Evolutionary conservation across 2,113 vertebrate species (phyloP), one percentile per base, ranked within the genome.

Genomic region (Nycticebus coucang): DNA sequence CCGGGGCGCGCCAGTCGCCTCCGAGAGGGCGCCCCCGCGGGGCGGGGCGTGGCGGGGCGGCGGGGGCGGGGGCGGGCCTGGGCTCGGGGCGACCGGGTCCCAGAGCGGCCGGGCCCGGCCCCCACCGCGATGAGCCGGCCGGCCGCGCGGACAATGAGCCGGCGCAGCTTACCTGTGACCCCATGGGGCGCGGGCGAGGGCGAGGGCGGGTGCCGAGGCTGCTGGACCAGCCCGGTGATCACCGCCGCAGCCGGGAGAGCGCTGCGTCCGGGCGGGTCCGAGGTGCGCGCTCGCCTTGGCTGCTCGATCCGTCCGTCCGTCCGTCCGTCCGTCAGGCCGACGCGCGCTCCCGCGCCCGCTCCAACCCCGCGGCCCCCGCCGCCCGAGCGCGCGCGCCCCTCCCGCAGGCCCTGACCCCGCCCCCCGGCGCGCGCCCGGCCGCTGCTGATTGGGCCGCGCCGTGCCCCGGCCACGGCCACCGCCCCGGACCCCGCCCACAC

Each of bases 81-180:
- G 72, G 85, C 62, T 26, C 10, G 17, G 45, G 45, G 64, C 50
- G 2, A 69, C 64, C 12, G 55, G 21, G 55, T 18, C 64, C 75
- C 33, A 19, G 64, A 28, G 55, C 71, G 45, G 68, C 64, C 33
- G 10, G 41, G 80, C 62, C 33, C 33, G 33, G 87, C 62, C 37
- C 95, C 91, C 53, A 59, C 90, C 28, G 81, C 60, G 93, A 84
- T 68, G 87, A 68, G 93, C 95, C 71, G 24, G 75, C 88, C n/a
- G 57, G 96, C 93, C 90, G 90, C 74, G 95, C 96, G 96, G 97
- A 97, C 96, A 97, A 97, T 97, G 95, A 97, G 97, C 89, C 93
- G 85, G 91, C 96, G 95, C 91, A 71, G 96, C 97, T 97, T 97
- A 96, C 97, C 96, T 97, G 97, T 96, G 95, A 97, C 96, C 97